phyloP scores from a whole-genome alignment of 2,113 vertebrate species.

The Xenopus tropicalis region DNA sequence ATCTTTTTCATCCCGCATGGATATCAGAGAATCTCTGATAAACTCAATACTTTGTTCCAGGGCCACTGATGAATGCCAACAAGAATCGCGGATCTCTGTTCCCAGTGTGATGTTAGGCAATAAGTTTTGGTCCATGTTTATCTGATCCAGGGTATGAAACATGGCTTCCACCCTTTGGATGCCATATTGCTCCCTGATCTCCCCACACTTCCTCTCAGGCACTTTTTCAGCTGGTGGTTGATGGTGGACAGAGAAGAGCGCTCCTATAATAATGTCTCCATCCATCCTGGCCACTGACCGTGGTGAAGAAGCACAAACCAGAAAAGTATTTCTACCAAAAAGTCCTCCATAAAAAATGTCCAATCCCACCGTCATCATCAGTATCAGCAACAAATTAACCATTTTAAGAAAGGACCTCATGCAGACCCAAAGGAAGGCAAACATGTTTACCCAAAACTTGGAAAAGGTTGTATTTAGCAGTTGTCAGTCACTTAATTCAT shows the following conservation, averaged over 20 bases:
- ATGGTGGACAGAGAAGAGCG: constrained; percentile 96
- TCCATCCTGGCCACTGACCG: constrained; percentile 94
- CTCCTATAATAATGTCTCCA: constrained; percentile 96
- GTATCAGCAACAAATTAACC: constrained; percentile 61
- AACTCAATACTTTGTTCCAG: constrained; percentile 99
- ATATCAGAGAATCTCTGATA: constrained; percentile 96
- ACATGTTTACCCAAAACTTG: neutral
- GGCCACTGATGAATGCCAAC: constrained; percentile 97
- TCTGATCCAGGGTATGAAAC: constrained; percentile 96
- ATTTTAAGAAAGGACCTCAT: constrained; percentile 77
- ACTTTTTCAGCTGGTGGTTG: constrained; percentile 94
- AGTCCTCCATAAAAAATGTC: constrained; percentile 61
- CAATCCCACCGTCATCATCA: constrained; percentile 71
- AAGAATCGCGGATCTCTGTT: constrained; percentile 96
- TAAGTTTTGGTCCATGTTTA: constrained; percentile 84
- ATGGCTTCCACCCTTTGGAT: constrained; percentile 98
- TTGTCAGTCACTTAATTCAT: neutral
- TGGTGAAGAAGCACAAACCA: constrained; percentile 71
- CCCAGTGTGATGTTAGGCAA: constrained; percentile 96
- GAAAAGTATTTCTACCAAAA: constrained; percentile 61
- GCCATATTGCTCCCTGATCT: constrained; percentile 95
- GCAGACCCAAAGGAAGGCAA: constrained; percentile 52
- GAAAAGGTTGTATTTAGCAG: neutral
- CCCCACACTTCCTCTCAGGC: constrained; percentile 94
- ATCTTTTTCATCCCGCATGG: constrained; percentile 90